Conservation (phyloP, 2,888 invertebrate genomes). For the Drosophila pseudotakahashii region DNA sequence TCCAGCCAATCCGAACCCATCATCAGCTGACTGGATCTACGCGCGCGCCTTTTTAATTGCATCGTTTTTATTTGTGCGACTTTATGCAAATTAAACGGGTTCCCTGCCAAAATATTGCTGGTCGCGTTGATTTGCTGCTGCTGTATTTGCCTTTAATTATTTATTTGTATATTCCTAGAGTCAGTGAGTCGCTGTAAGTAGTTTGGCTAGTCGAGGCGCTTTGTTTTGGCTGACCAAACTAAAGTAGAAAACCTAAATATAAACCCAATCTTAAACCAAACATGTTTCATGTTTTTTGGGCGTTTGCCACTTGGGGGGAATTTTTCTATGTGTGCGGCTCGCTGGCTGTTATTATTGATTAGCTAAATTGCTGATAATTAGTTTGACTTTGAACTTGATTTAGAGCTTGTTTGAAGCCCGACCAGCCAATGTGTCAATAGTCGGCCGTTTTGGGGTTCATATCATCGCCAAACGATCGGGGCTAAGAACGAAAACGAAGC, state of each 20-base stretch:
- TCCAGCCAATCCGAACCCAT: constrained; percentile 47
- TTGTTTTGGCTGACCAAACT: constrained; percentile 26
- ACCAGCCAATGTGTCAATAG: constrained; percentile 49
- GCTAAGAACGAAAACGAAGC: constrained; percentile 8
- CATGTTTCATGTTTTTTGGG: constrained; percentile 63
- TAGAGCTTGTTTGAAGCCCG: constrained; percentile 62
- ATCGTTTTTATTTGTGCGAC: constrained; percentile 30
- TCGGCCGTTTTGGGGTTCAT: constrained; percentile 10
- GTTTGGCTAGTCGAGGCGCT: constrained; percentile 36
- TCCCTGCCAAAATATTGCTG: constrained; percentile 62
- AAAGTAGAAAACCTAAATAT: not conserved
- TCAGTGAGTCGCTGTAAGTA: constrained; percentile 47
- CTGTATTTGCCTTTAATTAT: constrained; percentile 54
- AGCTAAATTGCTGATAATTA: constrained; percentile 73
- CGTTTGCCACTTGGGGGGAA: constrained; percentile 21
- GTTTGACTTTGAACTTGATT: constrained; percentile 79
- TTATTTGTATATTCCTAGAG: constrained; percentile 46
- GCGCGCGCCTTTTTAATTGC: constrained; percentile 55
- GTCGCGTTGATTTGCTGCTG: constrained; percentile 48
- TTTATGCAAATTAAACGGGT: constrained; percentile 79
- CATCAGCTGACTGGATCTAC: constrained; percentile 59
- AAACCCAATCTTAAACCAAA: constrained; percentile 46
- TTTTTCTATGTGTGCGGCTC: constrained; percentile 30
- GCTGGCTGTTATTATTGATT: constrained; percentile 58
- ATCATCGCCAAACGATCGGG: constrained; percentile 4